phyloP scores from a whole-genome alignment of 2,113 vertebrate genomes.

The Crocuta crocuta region DNA sequence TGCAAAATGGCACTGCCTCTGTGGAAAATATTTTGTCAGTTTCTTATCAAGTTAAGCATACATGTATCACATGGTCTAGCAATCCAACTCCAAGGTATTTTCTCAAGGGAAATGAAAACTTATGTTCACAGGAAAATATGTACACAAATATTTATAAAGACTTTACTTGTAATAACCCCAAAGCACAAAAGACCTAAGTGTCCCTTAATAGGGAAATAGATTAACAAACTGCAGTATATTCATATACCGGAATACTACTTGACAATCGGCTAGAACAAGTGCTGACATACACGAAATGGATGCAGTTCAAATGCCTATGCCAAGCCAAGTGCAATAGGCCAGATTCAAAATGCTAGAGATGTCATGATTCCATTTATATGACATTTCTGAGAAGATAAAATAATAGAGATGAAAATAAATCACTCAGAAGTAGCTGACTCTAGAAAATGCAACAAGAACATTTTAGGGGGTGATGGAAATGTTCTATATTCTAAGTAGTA shows the following conservation, averaged over 20 bases:
- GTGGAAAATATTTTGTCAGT: not conserved
- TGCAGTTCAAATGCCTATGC: not conserved
- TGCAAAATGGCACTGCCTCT: not conserved
- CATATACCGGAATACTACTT: too few relatives aligned
- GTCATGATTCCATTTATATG: not conserved
- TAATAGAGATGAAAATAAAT: not conserved
- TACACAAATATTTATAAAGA: not conserved
- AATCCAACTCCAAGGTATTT: not conserved
- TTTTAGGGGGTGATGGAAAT: not conserved
- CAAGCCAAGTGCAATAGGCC: not conserved
- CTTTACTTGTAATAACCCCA: not conserved
- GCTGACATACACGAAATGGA: not conserved
- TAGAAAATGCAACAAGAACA: not conserved
- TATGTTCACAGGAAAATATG: not conserved
- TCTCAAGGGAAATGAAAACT: slow-evolving; percentile 21
- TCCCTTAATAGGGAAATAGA: not conserved
- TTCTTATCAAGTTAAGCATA: not conserved
- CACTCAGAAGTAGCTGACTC: not conserved
- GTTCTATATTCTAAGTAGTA: not conserved
- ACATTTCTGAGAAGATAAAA: not conserved
- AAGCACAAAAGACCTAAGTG: not conserved
- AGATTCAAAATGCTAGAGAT: not conserved
- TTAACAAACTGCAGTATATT: not conserved
- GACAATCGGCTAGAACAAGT: not conserved
- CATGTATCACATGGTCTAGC: not conserved